Evolutionary conservation across 2,797 vertebrate genomes (phyloP).

Genomic region (Cirrhinus molitorella): DNA sequence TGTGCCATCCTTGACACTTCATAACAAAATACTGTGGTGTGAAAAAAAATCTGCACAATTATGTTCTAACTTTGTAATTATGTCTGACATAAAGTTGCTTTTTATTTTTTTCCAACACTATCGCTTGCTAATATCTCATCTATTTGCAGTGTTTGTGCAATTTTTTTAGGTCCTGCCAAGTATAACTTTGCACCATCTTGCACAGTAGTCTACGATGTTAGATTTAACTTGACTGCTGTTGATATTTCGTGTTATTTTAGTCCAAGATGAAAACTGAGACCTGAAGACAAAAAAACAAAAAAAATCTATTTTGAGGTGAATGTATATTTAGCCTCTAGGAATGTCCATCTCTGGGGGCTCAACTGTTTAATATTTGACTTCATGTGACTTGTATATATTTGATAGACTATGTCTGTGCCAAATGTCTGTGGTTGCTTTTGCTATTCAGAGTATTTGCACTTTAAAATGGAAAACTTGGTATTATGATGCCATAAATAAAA

Average conservation of each 20-base stretch:
- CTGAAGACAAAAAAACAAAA: slow-evolving; percentile 63
- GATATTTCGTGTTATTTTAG: slow-evolving; percentile 27
- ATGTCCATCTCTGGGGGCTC: slow-evolving; percentile 59
- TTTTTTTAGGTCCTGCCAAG: background rate
- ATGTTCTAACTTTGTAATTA: background rate
- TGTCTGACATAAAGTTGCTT: slow-evolving; percentile 1
- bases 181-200: slow-evolving; percentile 9
- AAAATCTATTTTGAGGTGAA: slow-evolving; percentile 77
- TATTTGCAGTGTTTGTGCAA: slow-evolving; percentile 19
- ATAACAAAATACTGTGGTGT: background rate
- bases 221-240: slow-evolving; percentile 12
- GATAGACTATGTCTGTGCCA: slow-evolving; percentile 52
- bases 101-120: slow-evolving; percentile 23
- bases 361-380: slow-evolving; percentile 53
- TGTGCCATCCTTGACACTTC: background rate
- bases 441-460: slow-evolving; percentile 72
- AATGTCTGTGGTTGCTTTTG: slow-evolving; percentile 63
- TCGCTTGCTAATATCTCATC: background rate
- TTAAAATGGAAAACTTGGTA: slow-evolving; percentile 63
- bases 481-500: slow-evolving; percentile 53
- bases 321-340: slow-evolving; percentile 73
- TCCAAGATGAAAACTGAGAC: slow-evolving; percentile 21
- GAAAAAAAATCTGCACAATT: background rate
- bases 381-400: slow-evolving; percentile 36
- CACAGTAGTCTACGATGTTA: slow-evolving; percentile 18